These are phyloP conservation scores for Pammene aurita DNA, from an alignment of 2,888 invertebrate genomes.

Conservation along the genomic window DNA sequence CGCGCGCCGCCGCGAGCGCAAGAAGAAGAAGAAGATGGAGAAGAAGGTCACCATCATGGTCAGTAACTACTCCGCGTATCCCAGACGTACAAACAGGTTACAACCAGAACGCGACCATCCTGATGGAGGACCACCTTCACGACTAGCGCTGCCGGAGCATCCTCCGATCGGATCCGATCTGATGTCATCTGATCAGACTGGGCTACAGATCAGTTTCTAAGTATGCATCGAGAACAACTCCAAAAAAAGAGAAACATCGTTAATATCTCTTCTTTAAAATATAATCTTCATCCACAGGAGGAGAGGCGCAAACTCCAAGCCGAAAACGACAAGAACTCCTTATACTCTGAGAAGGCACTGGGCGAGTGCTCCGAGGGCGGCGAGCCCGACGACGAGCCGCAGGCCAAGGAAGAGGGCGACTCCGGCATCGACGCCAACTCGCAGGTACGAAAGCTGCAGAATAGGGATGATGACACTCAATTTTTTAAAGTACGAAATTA, in stretches of 20 bases:
- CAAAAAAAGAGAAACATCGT: too few relatives aligned
- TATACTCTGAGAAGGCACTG: conserved; percentile 87
- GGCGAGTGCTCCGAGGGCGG: conserved; percentile 85
- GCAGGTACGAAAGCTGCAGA: conserved; percentile 72
- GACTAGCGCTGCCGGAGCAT: conserved; percentile 95
- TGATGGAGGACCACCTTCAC: conserved; percentile 97
- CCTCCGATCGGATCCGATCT: too few relatives aligned
- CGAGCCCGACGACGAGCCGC: conserved; percentile 76
- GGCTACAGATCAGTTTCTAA: too few relatives aligned
- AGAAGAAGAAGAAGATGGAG: conserved; percentile 97
- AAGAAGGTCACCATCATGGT: conserved; percentile 84
- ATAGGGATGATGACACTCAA: too few relatives aligned
- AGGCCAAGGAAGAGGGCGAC: conserved; percentile 90
- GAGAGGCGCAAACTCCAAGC: conserved; percentile 91
- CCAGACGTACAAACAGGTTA: too few relatives aligned
- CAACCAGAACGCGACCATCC: conserved; percentile 97
- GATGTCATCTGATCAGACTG: too few relatives aligned
- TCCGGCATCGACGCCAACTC: conserved; percentile 95
- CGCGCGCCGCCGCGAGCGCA: conserved; percentile 94
- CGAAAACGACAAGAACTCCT: conserved; percentile 88
- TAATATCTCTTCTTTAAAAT: background rate
- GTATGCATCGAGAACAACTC: too few relatives aligned
- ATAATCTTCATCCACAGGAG: conserved; percentile 72
- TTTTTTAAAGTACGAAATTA: too few relatives aligned
- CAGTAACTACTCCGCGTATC: too few relatives aligned